Percentiles rank a stretch among this genome's conserved stretches.
Conservation (phyloP, 2,113 vertebrate genomes). For the Daboia siamensis region DNA sequence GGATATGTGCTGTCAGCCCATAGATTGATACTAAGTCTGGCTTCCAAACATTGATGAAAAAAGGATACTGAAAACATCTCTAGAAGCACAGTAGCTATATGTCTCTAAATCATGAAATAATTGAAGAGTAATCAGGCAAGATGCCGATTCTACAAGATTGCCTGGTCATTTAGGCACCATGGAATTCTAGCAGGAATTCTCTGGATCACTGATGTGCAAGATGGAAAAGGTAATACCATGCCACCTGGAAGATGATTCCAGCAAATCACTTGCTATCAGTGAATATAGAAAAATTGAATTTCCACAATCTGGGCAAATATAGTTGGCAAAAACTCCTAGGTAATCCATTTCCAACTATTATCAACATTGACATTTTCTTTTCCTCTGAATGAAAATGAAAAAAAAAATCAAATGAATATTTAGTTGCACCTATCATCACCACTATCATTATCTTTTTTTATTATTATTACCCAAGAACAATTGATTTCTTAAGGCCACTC, state of each 20-base stretch:
- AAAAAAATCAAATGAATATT: background rate
- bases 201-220: background rate
- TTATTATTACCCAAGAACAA: background rate
- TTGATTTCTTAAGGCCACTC: rapidly evolving
- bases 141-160: background rate
- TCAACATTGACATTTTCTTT: background rate
- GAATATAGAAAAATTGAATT: background rate
- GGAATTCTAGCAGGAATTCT: background rate
- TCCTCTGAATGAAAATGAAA: background rate
- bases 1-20: background rate
- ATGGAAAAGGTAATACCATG: background rate
- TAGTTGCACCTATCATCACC: background rate
- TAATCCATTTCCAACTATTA: background rate
- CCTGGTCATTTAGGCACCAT: background rate
- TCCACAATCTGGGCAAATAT: background rate
- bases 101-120: background rate
- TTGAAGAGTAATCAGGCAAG: background rate
- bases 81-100: background rate
- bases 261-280: background rate
- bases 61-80: background rate
- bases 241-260: background rate
- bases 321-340: background rate
- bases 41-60: background rate
- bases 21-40: background rate
- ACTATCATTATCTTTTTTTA: background rate